Evolutionary conservation across 2,113 vertebrate genomes (phyloP), one percentile per base, ranked within the genome.

Genomic region (Ellobius talpinus): DNA sequence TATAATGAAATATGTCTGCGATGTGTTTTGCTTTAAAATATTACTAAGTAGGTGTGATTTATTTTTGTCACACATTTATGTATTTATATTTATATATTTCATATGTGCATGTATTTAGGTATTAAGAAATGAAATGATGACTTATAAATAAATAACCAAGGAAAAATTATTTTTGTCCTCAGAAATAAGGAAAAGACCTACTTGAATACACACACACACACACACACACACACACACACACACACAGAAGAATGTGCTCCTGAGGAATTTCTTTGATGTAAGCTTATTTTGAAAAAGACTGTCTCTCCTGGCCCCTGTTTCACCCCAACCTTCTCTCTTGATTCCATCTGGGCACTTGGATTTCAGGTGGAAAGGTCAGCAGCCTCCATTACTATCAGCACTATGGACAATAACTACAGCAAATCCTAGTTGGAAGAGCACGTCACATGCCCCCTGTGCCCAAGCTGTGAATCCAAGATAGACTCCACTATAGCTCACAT

Each of bases 261-360:
- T 88, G 65, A 95, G 93, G 90, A 94, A 92, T 93, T 76, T 88
- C 93, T 97, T 94, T 98, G 88, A 97, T 92, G 89, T 87, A 84
- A 95, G 70, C 87, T 95, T 82, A 97, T 14, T 87, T 63, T 87
- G 72, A 91, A 92, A 87, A 84, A 29, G 13, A 63, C 76, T 78
- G 16, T 89, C 89, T n/a, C 29, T 84, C 87, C 31, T 47, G 14
- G 5, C 76, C 52, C 47, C 24, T 26, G 45, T 74, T 68, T 45
- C 16, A 61, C 36, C 17, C 42, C 65, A 24, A 6, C 74, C 73
- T 73, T 39, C 65, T 29, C 63, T 68, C 47, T 55, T 10, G 93
- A 85, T 63, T 93, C 79, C 29, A 50, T 87, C 36, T 0, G 0
- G 31, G 89, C 84, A 70, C 23, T 3, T 33, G 52, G 47, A 89